phyloP scores from a whole-genome alignment of 2,797 vertebrate species.

The Peromyscus eremicus region DNA sequence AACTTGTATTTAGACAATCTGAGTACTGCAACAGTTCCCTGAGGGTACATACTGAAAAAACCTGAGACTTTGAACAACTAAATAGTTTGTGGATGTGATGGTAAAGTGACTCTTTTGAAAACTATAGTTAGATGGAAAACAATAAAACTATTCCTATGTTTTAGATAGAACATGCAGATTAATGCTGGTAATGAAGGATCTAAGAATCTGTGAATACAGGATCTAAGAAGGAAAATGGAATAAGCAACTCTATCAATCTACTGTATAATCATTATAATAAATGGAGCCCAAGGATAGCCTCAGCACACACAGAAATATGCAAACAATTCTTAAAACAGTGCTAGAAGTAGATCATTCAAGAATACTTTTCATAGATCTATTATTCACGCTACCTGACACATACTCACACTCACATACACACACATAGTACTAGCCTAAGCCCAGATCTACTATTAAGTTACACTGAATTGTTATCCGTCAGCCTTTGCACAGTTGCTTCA shows the following conservation, averaged over 20 bases:
- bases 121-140: constrained; percentile 18
- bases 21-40: constrained; percentile 79
- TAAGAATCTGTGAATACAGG: constrained; percentile 35
- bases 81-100: constrained; percentile 79
- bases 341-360: not conserved
- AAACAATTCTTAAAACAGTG: constrained; percentile 40
- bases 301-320: not conserved
- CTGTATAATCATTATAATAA: not conserved
- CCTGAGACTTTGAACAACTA: constrained; percentile 72
- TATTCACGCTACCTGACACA: not conserved
- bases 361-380: not conserved
- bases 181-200: constrained; percentile 60
- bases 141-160: constrained; percentile 51
- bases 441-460: not conserved
- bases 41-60: constrained; percentile 79
- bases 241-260: not conserved
- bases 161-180: constrained; percentile 59
- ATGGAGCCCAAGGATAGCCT: constrained; percentile 5
- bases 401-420: not conserved
- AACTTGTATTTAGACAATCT: constrained; percentile 85
- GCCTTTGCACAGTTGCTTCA: not conserved
- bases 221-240: constrained; percentile 46
- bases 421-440: not conserved
- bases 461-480: constrained; percentile 12
- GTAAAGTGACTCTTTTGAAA: constrained; percentile 49